These are phyloP conservation scores for Erithacus rubecula DNA, from an alignment of 2,797 vertebrate genomes.

Conservation along the genomic window DNA sequence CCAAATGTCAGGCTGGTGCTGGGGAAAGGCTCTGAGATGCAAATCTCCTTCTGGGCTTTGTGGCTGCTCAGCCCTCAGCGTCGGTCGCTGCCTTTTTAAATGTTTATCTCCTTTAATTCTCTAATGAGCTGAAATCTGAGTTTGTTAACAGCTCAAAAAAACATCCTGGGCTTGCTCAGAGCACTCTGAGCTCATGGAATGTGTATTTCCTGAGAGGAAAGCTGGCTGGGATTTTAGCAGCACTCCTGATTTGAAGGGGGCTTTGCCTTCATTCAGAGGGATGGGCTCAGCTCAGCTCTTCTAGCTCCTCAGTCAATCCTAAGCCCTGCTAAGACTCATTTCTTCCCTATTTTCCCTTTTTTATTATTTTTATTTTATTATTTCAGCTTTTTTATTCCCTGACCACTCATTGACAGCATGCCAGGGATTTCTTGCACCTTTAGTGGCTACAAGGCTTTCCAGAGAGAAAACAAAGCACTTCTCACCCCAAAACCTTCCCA, in stretches of 20 bases:
- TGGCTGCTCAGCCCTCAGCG: not conserved
- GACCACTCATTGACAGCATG: accelerated
- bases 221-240: not conserved
- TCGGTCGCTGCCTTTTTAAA: not conserved
- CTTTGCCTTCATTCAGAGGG: not conserved
- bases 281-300: not conserved
- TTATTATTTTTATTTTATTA: no score
- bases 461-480: not conserved
- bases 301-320: not conserved
- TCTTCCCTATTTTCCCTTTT: not conserved
- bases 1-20: constrained; percentile 14
- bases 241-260: not conserved
- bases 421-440: not conserved
- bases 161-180: not conserved
- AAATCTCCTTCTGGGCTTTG: not conserved
- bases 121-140: not conserved
- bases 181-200: not conserved
- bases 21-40: not conserved
- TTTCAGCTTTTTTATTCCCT: not conserved
- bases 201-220: not conserved
- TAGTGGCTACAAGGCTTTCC: not conserved
- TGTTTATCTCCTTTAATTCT: not conserved
- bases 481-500: not conserved
- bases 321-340: not conserved
- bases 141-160: not conserved